Base-by-base conservation (phyloP, 2,888 invertebrate species). In the Arge pagana region DNA sequence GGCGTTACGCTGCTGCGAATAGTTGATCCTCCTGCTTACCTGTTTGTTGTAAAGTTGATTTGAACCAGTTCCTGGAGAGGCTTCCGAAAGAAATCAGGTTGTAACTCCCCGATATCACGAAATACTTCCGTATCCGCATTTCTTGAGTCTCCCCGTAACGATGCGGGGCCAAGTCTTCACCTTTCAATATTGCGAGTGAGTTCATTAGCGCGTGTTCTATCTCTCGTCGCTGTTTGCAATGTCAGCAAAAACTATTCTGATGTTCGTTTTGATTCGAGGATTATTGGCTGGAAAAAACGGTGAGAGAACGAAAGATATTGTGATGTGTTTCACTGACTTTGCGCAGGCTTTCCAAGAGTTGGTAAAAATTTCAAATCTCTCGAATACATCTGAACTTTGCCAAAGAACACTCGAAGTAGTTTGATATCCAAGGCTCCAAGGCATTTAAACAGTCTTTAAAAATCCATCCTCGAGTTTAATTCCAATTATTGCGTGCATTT, bases 61-160 rank as follows among this genome's bases (percentile, higher is more conserved):
- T 30, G 31, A 42, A 45, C 45, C 45, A 45, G 45, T 45, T 45
- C 24, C 6, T 16, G 35, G 15, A 31, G 45, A 45, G 33, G 28
- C 15, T 33, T 24, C 24, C 24, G 33, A 16, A 35, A n/a, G n/a
- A n/a, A n/a, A n/a, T n/a, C n/a, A n/a, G 30, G 18, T 10, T 15
- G 11, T 30, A 24, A 16, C 31, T 30, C 19, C 30, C 42, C 13
- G 15, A 30, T n/a, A 26, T 15, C 15, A 26, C 21, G 26, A 30
- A 42, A 30, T 19, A 42, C 24, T 45, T 45, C 45, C 45, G 45
- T 18, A 33, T 45, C 45, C 45, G 45, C 45, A 45, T 45, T 23
- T 45, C 23, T 45, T 45, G 23, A 19, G 10, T 33, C 45, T 21
- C 33, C 23, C 45, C 15, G 16, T 16, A 45, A 11, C 15, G 35